A percentile compares a stretch with the other conserved stretches of the same genome.
phyloP scores from a whole-genome alignment of 2,113 vertebrate genomes.

The Aramus guarauna region DNA sequence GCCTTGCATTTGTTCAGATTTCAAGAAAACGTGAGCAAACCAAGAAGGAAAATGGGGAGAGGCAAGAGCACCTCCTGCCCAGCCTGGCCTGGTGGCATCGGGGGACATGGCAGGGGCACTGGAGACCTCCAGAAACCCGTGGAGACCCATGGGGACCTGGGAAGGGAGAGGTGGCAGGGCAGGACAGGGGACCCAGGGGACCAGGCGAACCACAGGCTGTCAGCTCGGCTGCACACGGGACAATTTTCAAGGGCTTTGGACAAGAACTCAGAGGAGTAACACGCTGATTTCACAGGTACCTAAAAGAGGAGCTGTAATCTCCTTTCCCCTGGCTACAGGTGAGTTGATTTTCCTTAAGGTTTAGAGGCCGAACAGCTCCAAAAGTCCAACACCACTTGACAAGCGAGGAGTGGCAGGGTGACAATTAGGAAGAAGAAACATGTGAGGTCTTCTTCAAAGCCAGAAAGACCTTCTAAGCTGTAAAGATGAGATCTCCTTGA shows the following conservation, averaged over 20 bases:
- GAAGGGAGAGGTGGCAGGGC: neutral
- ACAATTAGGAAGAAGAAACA: neutral
- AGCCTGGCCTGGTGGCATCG: neutral
- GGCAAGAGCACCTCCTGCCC: neutral
- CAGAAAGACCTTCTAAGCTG: neutral
- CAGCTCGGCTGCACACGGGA: neutral
- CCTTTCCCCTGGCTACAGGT: neutral
- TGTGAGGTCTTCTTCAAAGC: neutral
- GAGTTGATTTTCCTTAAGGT: neutral
- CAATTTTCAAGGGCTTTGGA: neutral
- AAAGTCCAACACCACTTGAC: neutral
- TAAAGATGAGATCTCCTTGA: neutral
- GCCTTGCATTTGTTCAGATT: neutral
- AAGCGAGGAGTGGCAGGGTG: neutral
- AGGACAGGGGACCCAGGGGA: neutral
- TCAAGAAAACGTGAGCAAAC: neutral
- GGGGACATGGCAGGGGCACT: fast-evolving
- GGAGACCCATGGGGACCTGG: neutral
- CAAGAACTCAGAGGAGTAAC: neutral
- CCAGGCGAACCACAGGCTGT: neutral
- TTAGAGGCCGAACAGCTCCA: neutral
- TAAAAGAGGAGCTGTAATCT: neutral
- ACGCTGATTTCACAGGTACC: neutral
- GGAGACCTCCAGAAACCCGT: neutral
- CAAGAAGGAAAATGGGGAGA: neutral